phyloP scores from a whole-genome alignment of 2,113 vertebrate genomes.

The Microtus montanus region DNA sequence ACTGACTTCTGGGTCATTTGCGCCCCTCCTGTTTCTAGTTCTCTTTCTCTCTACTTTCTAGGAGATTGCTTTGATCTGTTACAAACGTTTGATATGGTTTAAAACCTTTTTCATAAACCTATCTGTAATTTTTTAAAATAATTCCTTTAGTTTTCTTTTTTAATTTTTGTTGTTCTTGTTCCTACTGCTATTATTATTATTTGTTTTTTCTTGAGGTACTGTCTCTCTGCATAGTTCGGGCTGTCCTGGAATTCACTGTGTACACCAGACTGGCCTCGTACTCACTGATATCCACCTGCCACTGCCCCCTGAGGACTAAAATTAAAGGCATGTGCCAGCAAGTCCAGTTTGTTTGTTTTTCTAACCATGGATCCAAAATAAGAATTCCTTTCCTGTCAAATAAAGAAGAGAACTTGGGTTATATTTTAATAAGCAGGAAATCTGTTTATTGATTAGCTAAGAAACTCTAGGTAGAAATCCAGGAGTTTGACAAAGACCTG shows the following conservation, averaged over 20 bases:
- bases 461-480: background rate
- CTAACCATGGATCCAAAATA: background rate
- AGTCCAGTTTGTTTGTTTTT: background rate
- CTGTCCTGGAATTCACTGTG: background rate
- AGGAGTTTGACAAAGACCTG: background rate
- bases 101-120: background rate
- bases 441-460: background rate
- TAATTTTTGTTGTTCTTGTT: background rate
- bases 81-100: background rate
- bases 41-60: background rate
- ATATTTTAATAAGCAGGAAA: background rate
- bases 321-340: background rate
- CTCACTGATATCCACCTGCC: background rate
- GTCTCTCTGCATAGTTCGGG: background rate
- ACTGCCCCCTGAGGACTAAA: background rate
- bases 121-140: background rate
- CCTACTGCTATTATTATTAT: background rate
- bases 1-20: background rate
- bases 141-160: background rate
- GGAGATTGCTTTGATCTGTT: background rate
- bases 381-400: slow-evolving; percentile 4
- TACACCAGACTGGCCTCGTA: background rate
- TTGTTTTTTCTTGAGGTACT: background rate
- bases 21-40: background rate
- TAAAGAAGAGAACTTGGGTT: background rate